Evolutionary conservation across 92 coral and sea anemone species (phyloP), one percentile per base, ranked within the genome.

Genomic region (Palythoa grandiflora): DNA sequence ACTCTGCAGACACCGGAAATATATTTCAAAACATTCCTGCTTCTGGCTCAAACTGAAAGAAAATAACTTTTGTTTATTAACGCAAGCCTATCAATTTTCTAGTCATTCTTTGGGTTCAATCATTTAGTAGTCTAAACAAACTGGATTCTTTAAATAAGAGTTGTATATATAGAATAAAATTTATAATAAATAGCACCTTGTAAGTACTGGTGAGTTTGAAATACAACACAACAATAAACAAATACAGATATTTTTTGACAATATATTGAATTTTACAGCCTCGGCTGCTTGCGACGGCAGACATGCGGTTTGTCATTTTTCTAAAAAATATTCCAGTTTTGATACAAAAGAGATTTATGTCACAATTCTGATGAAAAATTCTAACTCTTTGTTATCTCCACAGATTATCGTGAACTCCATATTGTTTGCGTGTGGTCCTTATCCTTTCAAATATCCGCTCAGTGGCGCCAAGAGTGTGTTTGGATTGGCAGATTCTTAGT

Each of bases 401-500:
- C 17, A 63, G 73, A 38, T 81, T 81, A 81, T 80, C 85, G 68
- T 15, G 73, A 55, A 12, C 38, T 39, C 85, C 85, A 47, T 40
- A 65, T 63, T 61, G 84, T 63, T 16, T 39, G 52, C 55, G 91
- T 89, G 93, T 91, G 93, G 93, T 83, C 93, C 60, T 9, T 53
- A 70, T 77, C 80, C 86, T 91, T 77, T 88, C 52, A 21, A 0
- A 63, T 75, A 71, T 83, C 80, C 91, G 93, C 78, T 90, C 75
- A 12, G 9, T 83, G 93, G 93, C 91, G 93, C 77, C 93, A 21
- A 60, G 36, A 53, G 66, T 54, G 61, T 88, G 91, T 70, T 91
- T 88, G 72, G 93, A 83, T 91, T 91, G 89, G 88, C 85, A 70
- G 74, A 38, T 91, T 91, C 83, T 78, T 87, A 39, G 17, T 77